These are phyloP conservation scores for Cassiopea andromeda DNA, from an alignment of 30 jellyfish, hydroid and myxozoan genomes.

Conservation along the genomic window DNA sequence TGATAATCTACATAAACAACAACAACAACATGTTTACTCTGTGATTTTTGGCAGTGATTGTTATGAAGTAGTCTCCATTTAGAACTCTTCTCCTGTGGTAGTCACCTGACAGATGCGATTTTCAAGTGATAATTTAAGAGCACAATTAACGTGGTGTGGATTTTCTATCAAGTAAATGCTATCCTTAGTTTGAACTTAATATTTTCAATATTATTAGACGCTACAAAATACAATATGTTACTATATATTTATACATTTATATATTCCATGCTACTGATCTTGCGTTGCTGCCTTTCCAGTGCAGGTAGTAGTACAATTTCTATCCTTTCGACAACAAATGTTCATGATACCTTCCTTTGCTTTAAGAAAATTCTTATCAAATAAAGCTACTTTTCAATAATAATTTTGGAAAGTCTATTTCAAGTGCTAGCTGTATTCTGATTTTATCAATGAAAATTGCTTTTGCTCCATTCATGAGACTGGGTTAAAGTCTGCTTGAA, in stretches of 20 bases:
- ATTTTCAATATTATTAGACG: conserved; percentile 16
- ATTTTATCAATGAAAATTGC: background rate
- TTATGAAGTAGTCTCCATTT: background rate
- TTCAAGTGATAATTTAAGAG: background rate
- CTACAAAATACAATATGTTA: conserved; percentile 51
- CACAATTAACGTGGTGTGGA: background rate
- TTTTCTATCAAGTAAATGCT: conserved; percentile 5
- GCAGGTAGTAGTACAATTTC: background rate
- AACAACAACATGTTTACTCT: too few relatives aligned
- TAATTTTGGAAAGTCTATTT: background rate
- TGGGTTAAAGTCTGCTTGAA: background rate
- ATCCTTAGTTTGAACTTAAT: conserved; percentile 10
- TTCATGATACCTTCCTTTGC: background rate
- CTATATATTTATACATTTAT: conserved; percentile 25
- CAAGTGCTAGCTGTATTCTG: background rate
- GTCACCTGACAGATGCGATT: background rate
- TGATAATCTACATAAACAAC: too few relatives aligned
- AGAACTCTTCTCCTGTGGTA: background rate
- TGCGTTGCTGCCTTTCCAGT: background rate
- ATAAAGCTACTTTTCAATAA: background rate
- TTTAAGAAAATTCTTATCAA: background rate
- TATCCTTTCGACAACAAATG: too few relatives aligned
- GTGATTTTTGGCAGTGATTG: too few relatives aligned
- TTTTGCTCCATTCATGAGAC: background rate
- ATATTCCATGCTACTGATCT: conserved; percentile 15